A percentile compares a stretch with the other conserved stretches of the same genome.
Conservation (phyloP, 2,797 vertebrate species). For the Salmo trutta region DNA sequence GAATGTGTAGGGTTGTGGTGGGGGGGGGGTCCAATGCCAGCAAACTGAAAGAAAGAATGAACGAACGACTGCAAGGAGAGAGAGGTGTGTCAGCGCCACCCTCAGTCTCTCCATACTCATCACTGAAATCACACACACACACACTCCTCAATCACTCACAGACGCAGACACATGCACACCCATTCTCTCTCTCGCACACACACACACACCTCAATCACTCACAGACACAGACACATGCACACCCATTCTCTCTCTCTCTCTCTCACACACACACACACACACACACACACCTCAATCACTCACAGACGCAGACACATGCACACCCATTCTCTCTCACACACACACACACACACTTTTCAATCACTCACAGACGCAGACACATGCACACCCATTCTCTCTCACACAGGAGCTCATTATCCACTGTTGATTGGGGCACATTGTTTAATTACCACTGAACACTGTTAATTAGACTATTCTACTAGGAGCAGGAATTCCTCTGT, state of each 20-base stretch:
- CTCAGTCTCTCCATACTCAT: not conserved
- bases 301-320: too few species aligned
- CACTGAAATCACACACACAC: constrained; percentile 16
- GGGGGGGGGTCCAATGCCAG: constrained; percentile 57
- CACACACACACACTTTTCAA: constrained; percentile 21
- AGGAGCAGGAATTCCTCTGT: too few species aligned
- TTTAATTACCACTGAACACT: too few species aligned
- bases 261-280: too few species aligned
- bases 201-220: too few species aligned
- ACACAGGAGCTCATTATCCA: constrained; percentile 74
- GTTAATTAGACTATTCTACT: too few species aligned
- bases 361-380: not conserved
- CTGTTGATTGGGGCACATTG: too few species aligned
- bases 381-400: constrained; percentile 4
- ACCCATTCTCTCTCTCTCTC: too few species aligned
- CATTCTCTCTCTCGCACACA: too few species aligned
- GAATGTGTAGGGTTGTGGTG: constrained; percentile 56
- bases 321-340: not conserved
- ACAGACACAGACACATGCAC: too few species aligned
- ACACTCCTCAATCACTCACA: constrained; percentile 6
- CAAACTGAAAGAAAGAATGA: constrained; percentile 15
- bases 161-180: constrained; percentile 9
- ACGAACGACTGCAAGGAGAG: not conserved
- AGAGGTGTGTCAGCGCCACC: not conserved
- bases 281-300: too few species aligned